Conservation (phyloP, 2,888 invertebrate species). For the Nebria salina region DNA sequence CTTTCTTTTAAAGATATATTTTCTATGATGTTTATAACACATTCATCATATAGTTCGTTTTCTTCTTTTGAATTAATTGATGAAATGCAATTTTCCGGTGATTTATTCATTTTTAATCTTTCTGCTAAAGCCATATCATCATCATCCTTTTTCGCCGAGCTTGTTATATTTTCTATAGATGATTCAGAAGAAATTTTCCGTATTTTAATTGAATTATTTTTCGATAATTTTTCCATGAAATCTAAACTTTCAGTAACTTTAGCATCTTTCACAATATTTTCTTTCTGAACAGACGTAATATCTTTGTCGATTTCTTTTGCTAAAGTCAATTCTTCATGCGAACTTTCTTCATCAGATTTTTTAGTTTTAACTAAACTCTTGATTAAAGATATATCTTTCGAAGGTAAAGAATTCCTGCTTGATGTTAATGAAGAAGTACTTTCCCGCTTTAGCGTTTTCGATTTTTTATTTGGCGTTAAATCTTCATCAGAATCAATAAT, state of each 20-base stretch:
- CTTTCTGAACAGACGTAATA: background rate
- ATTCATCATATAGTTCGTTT: too few relatives aligned
- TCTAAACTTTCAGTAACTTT: background rate
- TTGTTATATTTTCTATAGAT: background rate
- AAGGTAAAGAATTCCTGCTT: background rate
- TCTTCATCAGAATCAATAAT: background rate
- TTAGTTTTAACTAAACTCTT: background rate
- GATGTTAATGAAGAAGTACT: background rate
- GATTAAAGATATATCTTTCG: background rate
- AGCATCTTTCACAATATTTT: background rate
- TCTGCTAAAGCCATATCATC: background rate
- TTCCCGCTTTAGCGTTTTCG: background rate
- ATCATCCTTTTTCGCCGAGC: background rate
- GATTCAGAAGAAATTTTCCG: constrained; percentile 21
- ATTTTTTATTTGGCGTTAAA: background rate
- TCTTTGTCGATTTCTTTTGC: background rate
- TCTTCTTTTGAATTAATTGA: background rate
- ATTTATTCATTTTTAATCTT: too few relatives aligned
- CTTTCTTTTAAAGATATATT: background rate
- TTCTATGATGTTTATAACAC: background rate
- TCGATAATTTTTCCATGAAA: constrained; percentile 39
- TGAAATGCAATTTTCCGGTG: too few relatives aligned
- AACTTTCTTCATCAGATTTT: background rate
- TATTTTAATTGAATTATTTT: constrained; percentile 27
- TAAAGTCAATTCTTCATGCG: constrained; percentile 6